Evolutionary conservation across 2,113 vertebrate genomes (phyloP).

Genomic region (Paradoxurus hermaphroditus): DNA sequence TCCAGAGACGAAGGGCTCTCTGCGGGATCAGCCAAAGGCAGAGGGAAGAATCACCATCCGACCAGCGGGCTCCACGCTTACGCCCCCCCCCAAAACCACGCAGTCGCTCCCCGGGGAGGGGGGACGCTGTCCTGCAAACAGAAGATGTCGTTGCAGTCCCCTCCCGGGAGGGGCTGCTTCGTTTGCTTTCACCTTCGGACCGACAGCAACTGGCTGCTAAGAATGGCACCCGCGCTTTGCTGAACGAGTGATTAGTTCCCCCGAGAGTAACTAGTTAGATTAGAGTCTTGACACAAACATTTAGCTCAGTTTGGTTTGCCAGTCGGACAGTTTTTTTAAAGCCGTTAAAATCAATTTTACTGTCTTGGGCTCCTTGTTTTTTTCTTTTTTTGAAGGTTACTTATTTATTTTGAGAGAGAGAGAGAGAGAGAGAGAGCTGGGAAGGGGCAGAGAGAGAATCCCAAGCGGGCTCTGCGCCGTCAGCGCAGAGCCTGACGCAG

Average conservation of each 20-base stretch:
- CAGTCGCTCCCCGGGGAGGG: rapidly evolving
- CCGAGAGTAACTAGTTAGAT: background rate
- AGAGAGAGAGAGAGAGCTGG: too few relatives aligned
- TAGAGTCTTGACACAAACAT: background rate
- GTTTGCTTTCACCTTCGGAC: background rate
- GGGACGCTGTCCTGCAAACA: background rate
- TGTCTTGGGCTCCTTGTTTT: background rate
- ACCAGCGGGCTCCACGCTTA: rapidly evolving
- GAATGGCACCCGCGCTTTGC: background rate
- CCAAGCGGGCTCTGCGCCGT: too few relatives aligned
- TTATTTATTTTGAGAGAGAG: too few relatives aligned
- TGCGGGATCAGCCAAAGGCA: background rate
- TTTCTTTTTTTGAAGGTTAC: background rate
- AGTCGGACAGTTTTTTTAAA: background rate
- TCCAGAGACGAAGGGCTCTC: background rate
- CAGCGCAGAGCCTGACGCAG: too few relatives aligned
- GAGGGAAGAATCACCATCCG: background rate
- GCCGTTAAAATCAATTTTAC: background rate
- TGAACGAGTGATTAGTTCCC: background rate
- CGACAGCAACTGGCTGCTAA: background rate
- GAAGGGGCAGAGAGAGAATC: too few relatives aligned
- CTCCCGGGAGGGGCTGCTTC: background rate
- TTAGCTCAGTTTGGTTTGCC: background rate
- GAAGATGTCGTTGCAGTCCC: background rate
- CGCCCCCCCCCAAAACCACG: background rate